Base-by-base conservation (phyloP, 2,113 vertebrate genomes). In the Urocynchramus pylzowi region DNA sequence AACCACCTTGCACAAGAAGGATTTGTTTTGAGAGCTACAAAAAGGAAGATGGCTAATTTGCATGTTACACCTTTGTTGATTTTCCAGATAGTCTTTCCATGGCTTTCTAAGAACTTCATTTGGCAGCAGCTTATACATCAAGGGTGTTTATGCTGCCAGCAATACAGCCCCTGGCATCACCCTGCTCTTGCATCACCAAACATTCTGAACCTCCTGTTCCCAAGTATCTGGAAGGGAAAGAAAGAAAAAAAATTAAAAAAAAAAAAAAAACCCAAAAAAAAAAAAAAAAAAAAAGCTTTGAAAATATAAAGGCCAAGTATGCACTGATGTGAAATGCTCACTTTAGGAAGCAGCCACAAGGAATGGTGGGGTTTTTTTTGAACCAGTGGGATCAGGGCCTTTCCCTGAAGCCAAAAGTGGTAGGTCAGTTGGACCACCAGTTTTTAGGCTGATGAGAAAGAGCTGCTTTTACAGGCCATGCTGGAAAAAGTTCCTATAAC, bases 301-400 rank as follows among this genome's bases (percentile, higher is more conserved):
- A 87, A 83, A 85, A 71, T 61, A 49, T 49, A 54, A 86, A 77
- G 59, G 64, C 37, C 85, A 95, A 90, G 16, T 53, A 85, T 52
- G 63, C 69, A 70, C n/a, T 78, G 64, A 85, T 78, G 76, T 87
- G 65, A 96, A 92, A 94, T 61, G 44, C n/a, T 89, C 49, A 87
- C 68, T 87, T 71, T 13, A 78, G 23, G 81, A 90, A 84, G 50
- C 4, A 10, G 77, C 42, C 82, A 84, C 35, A 76, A 76, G 41
- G 53, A 86, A 90, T 63, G 63, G 50, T 39, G 44, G 28, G 7
- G 41, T 39, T 68, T 67, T 89, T 45, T 79, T 87, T 12, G 87
- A 87, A 87, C 15, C 47, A 90, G 39, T 52, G 47, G 59, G n/a
- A 93, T 76, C 42, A 75, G 67, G 24, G 20, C n/a, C 45, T 53